Evolutionary conservation across 2,797 vertebrate genomes (phyloP).

Genomic region (Amphiprion clarkii): DNA sequence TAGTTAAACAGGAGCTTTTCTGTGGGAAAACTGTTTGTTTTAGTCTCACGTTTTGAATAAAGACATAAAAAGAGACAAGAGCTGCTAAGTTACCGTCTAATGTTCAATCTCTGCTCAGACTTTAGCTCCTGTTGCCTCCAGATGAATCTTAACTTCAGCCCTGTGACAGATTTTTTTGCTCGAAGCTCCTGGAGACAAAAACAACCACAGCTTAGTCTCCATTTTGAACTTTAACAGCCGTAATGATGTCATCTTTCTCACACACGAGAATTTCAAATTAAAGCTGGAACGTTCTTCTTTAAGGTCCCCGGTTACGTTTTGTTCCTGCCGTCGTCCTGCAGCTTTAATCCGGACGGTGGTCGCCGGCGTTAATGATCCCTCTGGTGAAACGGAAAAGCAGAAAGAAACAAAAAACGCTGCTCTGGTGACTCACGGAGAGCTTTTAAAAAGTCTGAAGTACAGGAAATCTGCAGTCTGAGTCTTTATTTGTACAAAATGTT

Average conservation of each 20-base stretch:
- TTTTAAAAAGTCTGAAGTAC: not conserved
- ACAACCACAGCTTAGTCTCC: constrained; percentile 56
- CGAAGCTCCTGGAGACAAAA: constrained; percentile 55
- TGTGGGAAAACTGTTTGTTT: not conserved
- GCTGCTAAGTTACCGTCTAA: too few relatives aligned
- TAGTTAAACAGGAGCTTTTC: too few relatives aligned
- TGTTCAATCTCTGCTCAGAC: constrained; percentile 47
- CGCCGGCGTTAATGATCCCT: constrained; percentile 50
- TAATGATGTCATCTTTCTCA: constrained; percentile 67
- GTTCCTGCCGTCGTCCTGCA: constrained; percentile 46
- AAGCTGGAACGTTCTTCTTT: constrained; percentile 6
- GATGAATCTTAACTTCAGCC: constrained; percentile 27
- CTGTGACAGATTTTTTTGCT: constrained; percentile 58
- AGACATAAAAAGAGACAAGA: constrained; percentile 30
- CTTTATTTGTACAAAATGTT: not conserved
- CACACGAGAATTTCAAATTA: constrained; percentile 18
- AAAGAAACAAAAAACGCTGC: constrained; percentile 37
- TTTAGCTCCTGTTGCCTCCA: constrained; percentile 43
- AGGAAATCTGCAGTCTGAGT: not conserved
- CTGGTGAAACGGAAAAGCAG: constrained; percentile 1
- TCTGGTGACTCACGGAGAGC: constrained; percentile 28
- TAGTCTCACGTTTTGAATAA: not conserved
- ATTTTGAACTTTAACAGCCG: constrained; percentile 70
- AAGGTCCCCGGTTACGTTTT: constrained; percentile 45
- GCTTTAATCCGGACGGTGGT: constrained; percentile 58